phyloP scores from a whole-genome alignment of 2,888 invertebrate genomes.

The Plebejus anna region DNA sequence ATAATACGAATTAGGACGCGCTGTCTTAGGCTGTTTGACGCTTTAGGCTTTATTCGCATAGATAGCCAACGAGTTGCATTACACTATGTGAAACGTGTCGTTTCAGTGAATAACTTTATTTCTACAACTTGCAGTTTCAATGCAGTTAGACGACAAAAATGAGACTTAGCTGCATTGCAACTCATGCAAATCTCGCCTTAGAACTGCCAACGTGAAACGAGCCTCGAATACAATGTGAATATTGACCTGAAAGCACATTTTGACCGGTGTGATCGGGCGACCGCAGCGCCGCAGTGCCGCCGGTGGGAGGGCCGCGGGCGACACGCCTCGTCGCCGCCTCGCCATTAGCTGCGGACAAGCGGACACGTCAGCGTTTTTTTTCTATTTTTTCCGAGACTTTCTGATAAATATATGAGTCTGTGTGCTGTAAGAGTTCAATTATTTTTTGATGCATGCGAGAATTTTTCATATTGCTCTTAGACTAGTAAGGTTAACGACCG shows the following conservation, averaged over 20 bases:
- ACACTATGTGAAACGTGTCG: not conserved
- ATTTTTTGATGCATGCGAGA: too few species aligned
- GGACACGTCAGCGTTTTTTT: constrained; percentile 20
- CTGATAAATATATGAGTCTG: too few species aligned
- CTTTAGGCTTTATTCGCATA: not conserved
- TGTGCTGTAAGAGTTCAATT: too few species aligned
- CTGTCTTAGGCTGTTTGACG: not conserved
- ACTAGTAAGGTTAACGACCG: too few species aligned
- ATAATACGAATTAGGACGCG: not conserved
- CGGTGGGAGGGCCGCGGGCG: not conserved
- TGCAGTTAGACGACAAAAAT: not conserved
- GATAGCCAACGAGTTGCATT: not conserved
- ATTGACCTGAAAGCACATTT: constrained; percentile 15
- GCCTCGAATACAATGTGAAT: not conserved
- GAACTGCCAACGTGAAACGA: not conserved
- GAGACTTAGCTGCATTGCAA: not conserved
- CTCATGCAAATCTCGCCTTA: not conserved
- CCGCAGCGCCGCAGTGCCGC: constrained; percentile 11
- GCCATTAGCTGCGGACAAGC: constrained; percentile 28
- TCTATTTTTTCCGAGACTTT: not conserved
- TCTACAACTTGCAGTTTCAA: not conserved
- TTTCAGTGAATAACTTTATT: not conserved
- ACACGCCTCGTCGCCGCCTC: constrained; percentile 1
- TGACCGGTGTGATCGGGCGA: constrained; percentile 4
- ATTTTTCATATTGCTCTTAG: too few species aligned